Conservation (phyloP, 2,113 vertebrate species). For the Paraplagusia blochii region DNA sequence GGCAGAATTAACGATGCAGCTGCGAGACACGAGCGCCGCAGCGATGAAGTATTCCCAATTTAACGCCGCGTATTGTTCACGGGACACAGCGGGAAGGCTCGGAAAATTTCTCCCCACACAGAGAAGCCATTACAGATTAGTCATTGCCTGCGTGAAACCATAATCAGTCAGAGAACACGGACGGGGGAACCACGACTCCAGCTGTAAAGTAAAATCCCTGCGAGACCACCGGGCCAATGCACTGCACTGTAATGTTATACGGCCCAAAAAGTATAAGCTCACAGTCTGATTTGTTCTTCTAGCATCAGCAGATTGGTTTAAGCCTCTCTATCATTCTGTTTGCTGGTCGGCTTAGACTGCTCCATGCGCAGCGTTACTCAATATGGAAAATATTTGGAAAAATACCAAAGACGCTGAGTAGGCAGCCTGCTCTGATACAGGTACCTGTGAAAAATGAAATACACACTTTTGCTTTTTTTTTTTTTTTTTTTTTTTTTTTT, state of each 20-base stretch:
- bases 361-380: neutral
- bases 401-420: neutral
- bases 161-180: constrained; percentile 25
- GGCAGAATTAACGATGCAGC: constrained; percentile 32
- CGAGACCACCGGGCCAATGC: neutral
- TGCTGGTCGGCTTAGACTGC: constrained; percentile 1
- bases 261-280: no score
- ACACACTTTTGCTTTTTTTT: no score
- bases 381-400: neutral
- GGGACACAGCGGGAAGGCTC: constrained; percentile 32
- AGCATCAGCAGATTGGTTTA: neutral
- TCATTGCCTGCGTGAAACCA: constrained; percentile 2
- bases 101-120: constrained; percentile 9
- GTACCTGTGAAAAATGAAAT: neutral
- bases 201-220: constrained; percentile 6
- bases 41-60: constrained; percentile 35
- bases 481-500: no score
- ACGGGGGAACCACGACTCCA: constrained; percentile 9
- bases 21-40: constrained; percentile 10
- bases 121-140: constrained; percentile 44
- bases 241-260: no score
- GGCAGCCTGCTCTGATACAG: neutral
- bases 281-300: neutral
- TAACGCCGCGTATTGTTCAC: constrained; percentile 33
- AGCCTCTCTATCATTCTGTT: neutral